phyloP scores from a whole-genome alignment of 2,113 vertebrate species.

The Eidolon helvum region DNA sequence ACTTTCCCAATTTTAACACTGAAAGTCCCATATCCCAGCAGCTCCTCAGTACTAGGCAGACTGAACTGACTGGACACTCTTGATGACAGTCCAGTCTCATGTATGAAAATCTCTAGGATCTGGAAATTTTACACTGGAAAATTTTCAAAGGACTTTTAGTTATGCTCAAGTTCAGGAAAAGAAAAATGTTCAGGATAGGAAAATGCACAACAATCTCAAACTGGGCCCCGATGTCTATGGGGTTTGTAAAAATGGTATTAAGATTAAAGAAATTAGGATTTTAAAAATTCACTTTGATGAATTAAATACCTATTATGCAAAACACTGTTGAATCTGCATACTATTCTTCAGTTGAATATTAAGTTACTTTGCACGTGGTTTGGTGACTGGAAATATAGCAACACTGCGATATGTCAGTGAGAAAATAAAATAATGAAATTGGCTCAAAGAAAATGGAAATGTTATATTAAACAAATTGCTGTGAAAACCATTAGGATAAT shows the following conservation, averaged over 20 bases:
- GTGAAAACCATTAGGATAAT: neutral
- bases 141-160: neutral
- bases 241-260: neutral
- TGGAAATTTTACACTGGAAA: neutral
- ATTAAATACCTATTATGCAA: neutral
- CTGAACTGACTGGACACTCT: neutral
- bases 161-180: neutral
- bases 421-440: neutral
- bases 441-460: constrained; percentile 1
- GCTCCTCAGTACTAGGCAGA: neutral
- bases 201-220: neutral
- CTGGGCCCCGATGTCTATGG: neutral
- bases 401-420: neutral
- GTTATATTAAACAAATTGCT: neutral
- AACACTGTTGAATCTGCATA: neutral
- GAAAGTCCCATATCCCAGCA: neutral
- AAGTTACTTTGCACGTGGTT: neutral
- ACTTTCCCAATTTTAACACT: neutral
- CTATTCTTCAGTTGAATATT: neutral
- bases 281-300: neutral
- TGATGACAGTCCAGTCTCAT: neutral
- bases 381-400: neutral
- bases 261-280: neutral
- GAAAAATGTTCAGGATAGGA: neutral
- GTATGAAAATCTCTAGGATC: neutral